Conservation (phyloP, 2,797 vertebrate genomes). For the Phalloptychus januarius region DNA sequence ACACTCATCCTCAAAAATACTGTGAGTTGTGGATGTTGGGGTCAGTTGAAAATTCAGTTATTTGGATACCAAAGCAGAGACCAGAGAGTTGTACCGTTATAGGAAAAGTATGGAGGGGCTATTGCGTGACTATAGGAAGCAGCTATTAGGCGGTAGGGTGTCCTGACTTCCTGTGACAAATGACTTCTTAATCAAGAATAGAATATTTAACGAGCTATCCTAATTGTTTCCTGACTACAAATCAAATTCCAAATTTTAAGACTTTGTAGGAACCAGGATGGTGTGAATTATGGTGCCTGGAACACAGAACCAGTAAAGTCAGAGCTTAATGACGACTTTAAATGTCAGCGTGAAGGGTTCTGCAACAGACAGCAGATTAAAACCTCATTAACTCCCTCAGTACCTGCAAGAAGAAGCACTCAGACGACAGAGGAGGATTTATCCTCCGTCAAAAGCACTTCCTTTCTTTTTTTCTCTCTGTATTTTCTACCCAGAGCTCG, state of each 20-base stretch:
- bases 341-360: conserved; percentile 53
- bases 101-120: not conserved
- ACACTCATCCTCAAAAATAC: conserved; percentile 11
- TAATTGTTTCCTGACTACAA: not conserved
- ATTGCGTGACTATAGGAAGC: not conserved
- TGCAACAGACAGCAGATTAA: conserved; percentile 42
- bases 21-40: not conserved
- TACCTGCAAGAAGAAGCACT: conserved; percentile 17
- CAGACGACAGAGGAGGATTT: conserved; percentile 21
- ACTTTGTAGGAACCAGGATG: not conserved
- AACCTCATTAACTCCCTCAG: conserved; percentile 54
- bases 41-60: not conserved
- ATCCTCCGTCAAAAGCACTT: conserved; percentile 23
- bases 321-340: conserved; percentile 49
- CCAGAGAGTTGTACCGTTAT: not conserved
- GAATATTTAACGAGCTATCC: not conserved
- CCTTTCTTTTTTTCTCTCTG: not conserved
- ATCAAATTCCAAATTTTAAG: not conserved
- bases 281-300: conserved; percentile 1
- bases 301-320: conserved; percentile 3
- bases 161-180: not conserved
- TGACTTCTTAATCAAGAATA: not conserved
- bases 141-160: not conserved
- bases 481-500: conserved; percentile 9
- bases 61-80: not conserved